phyloP scores from a whole-genome alignment of 2,113 vertebrate species.

The Urocolius indicus region DNA sequence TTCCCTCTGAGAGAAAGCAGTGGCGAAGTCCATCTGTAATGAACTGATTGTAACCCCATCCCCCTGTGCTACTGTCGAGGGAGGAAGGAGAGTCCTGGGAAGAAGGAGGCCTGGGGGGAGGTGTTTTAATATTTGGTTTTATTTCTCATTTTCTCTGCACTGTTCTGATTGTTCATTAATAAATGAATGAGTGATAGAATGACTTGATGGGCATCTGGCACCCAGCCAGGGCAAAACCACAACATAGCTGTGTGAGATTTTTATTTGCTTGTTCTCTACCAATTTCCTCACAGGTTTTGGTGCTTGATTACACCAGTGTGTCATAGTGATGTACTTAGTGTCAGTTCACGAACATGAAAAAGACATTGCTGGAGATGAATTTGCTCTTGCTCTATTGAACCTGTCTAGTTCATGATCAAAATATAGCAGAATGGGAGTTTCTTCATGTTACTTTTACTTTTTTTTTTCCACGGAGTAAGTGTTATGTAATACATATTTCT shows the following conservation, averaged over 20 bases:
- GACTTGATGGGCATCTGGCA: too few relatives aligned
- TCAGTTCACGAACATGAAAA: constrained; percentile 4
- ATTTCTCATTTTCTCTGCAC: too few relatives aligned
- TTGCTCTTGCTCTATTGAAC: neutral
- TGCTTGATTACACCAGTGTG: neutral
- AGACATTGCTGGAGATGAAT: neutral
- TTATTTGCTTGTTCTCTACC: neutral
- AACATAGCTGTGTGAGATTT: neutral
- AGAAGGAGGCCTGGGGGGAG: too few relatives aligned
- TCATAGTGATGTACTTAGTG: neutral
- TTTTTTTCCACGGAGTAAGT: neutral
- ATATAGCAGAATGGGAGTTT: neutral
- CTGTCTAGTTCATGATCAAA: neutral
- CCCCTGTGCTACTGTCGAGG: too few relatives aligned
- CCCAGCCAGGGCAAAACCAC: too few relatives aligned
- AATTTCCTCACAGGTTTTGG: neutral
- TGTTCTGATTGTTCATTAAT: too few relatives aligned
- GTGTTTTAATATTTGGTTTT: too few relatives aligned
- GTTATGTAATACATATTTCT: neutral
- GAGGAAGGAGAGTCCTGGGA: too few relatives aligned
- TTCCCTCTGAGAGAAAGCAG: too few relatives aligned
- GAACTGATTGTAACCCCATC: too few relatives aligned
- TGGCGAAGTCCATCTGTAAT: too few relatives aligned
- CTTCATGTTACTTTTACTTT: neutral
- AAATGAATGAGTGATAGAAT: too few relatives aligned